Evolutionary conservation across 1,140 invertebrate species (phyloP), one percentile per base, ranked within the genome.

Genomic region (Aphelinus atriplicis): DNA sequence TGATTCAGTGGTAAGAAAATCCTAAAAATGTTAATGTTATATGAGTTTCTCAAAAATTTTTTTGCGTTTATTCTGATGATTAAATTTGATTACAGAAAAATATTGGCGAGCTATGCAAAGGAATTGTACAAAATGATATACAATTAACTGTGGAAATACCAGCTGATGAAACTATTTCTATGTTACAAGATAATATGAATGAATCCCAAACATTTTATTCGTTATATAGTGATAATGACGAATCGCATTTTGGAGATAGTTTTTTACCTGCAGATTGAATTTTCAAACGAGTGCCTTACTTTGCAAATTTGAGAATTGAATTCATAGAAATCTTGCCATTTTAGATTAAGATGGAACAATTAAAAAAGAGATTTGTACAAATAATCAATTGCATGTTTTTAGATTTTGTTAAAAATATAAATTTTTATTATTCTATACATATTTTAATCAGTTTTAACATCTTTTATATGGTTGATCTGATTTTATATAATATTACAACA

Each of bases 131-230:
- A 7, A 79, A 84, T 43, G 85, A 87, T 71, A 80, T 88, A 51
- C 85, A 84, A 74, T 72, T 88, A 55, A 87, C 85, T 0, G 78
- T 87, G 76, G 87, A 88, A 77, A 78, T 80, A 0, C 82, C 80
- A 26, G 76, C 82, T 1, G 87, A 88, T 47, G 87, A 88, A 65
- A 86, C 84, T 2, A 78, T 86, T 46, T 82, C 85, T 3, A 80
- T 87, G 45, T 79, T 87, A 58, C 81, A 84, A 3, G 85, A 87
- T 45, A 83, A 81, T 73, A 82, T 82, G 6, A 83, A 88, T 71
- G 86, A 87, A 62, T 84, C 87, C 3, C 83, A 86, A 50, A 80
- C 82, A 65, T 88, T 83, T 78, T 83, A 87, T 73, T 87, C 87
- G 6, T 77, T 88, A 3, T 83, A 81, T 64, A 87, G 84, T 57